Evolutionary conservation across 1,140 invertebrate species (phyloP).

Genomic region (Calycopis cecrops): DNA sequence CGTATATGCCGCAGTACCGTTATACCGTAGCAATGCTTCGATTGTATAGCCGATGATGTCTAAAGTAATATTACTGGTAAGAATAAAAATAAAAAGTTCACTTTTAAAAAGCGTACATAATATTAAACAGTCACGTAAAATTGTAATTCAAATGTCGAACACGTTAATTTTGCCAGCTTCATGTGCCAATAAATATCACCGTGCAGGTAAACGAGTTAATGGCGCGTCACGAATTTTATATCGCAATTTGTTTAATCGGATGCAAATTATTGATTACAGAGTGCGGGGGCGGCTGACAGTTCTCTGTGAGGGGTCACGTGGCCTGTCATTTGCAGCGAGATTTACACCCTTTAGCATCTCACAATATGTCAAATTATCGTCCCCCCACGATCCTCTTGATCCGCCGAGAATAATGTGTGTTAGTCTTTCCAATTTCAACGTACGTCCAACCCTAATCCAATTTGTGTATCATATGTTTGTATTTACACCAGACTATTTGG

Average conservation of each 20-base stretch:
- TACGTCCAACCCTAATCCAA: neutral
- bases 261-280: constrained; percentile 41
- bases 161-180: constrained; percentile 10
- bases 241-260: constrained; percentile 29
- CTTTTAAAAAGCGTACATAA: no score
- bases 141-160: neutral
- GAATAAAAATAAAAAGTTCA: no score
- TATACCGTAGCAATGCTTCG: no score
- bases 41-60: no score
- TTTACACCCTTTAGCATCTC: constrained; percentile 51
- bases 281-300: constrained; percentile 5
- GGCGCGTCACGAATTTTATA: constrained; percentile 27
- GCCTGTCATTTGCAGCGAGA: constrained; percentile 57
- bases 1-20: no score
- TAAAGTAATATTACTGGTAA: no score
- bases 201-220: constrained; percentile 26
- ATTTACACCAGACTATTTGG: no score
- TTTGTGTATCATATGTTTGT: neutral
- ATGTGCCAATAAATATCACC: constrained; percentile 20
- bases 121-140: no score
- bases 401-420: constrained; percentile 34
- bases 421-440: constrained; percentile 37
- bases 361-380: constrained; percentile 47
- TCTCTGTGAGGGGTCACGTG: constrained; percentile 32
- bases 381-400: constrained; percentile 27